These are phyloP conservation scores for Sesamia nonagrioides DNA, from an alignment of 1,140 invertebrate species.

Conservation along the genomic window DNA sequence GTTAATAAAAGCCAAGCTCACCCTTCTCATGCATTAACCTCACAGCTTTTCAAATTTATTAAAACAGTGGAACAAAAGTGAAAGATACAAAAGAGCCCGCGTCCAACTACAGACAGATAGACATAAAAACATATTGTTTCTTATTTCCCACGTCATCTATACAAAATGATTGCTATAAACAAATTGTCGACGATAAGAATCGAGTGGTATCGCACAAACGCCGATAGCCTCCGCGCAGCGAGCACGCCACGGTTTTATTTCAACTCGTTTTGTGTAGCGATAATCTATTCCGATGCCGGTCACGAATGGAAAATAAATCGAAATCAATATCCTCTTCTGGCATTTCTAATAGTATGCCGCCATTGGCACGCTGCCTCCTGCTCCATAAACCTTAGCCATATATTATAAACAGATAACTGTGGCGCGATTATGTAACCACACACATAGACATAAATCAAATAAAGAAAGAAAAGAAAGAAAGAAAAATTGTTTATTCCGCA, in stretches of 20 bases:
- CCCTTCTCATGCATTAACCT: conserved; percentile 10
- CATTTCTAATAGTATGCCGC: conserved; percentile 70
- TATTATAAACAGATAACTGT: conserved; percentile 10
- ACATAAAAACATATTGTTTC: conserved; percentile 20
- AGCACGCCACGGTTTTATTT: conserved; percentile 40
- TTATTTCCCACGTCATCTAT: conserved; percentile 49
- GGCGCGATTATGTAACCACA: too few relatives aligned
- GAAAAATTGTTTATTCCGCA: too few relatives aligned
- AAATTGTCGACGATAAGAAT: conserved; percentile 53
- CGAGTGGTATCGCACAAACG: conserved; percentile 49
- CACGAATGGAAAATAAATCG: conserved; percentile 78
- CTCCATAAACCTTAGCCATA: conserved; percentile 15
- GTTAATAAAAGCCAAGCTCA: conserved; percentile 2
- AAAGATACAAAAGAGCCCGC: conserved; percentile 24
- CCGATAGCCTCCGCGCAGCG: conserved; percentile 45
- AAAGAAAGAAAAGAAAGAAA: too few relatives aligned
- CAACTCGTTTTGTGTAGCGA: conserved; percentile 68
- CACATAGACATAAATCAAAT: too few relatives aligned
- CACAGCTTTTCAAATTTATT: conserved; percentile 13
- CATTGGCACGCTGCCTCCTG: conserved; percentile 41
- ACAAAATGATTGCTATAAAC: conserved; percentile 51
- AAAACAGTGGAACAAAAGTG: conserved; percentile 23
- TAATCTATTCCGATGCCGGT: conserved; percentile 71
- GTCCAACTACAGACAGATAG: conserved; percentile 27
- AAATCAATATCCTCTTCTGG: conserved; percentile 73